Base-by-base conservation (phyloP, 2,797 vertebrate species). In the Capromys pilorides region DNA sequence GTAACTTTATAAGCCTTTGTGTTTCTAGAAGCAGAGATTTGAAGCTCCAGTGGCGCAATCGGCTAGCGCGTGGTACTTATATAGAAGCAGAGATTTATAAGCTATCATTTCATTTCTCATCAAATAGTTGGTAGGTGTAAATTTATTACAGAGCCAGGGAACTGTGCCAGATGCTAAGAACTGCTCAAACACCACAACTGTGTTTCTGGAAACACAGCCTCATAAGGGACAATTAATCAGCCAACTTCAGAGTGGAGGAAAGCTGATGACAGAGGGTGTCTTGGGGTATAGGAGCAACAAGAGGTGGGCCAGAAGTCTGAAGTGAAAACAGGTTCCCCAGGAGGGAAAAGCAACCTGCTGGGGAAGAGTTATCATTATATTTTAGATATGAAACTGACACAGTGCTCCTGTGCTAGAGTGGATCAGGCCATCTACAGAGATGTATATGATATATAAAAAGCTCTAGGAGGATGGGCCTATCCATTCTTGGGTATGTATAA, bases 21-120 rank as follows among this genome's bases (percentile, higher is more conserved):
- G 36, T 67, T 90, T 91, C 59, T 91, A 83, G 81, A 86, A 83
- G 28, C n/a, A 62, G 88, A 93, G 19, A n/a, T n/a, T n/a, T n/a
- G n/a, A n/a, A n/a, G n/a, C n/a, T n/a, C n/a, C n/a, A n/a, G n/a
- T n/a, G n/a, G n/a, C n/a, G n/a, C n/a, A n/a, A n/a, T n/a, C n/a
- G n/a, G n/a, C n/a, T n/a, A n/a, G n/a, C n/a, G n/a, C n/a, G n/a
- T n/a, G n/a, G n/a, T n/a, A n/a, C n/a, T n/a, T n/a, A n/a, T n/a
- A n/a, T 91, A 83, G 81, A 86, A 83, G 28, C n/a, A 62, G 88
- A 93, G 19, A 71, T 41, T 64, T 86, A 3, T 0, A 59, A 54
- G 41, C 31, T 9, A 36, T 62, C 66, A 51, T 73, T 75, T 49
- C 10, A 66, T 82, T 81, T 49, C 16, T 83, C 33, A 62, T 78